Percentiles rank a stretch among this genome's conserved stretches.
These are phyloP conservation scores for Diarsia dahlii DNA, from an alignment of 2,888 invertebrate species.

Conservation along the genomic window DNA sequence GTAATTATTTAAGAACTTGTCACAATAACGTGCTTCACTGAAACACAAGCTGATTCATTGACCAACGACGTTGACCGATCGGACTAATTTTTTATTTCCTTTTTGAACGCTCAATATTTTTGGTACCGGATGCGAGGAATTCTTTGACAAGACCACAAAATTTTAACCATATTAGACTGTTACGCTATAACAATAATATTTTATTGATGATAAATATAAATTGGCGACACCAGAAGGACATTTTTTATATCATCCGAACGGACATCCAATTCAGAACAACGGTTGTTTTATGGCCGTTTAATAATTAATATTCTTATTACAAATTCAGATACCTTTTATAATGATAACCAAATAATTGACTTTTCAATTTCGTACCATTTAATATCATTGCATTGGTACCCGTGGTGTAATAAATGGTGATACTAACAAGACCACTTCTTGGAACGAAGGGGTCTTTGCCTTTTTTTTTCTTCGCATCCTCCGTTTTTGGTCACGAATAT, in stretches of 20 bases:
- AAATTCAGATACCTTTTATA: constrained; percentile 61
- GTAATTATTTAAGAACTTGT: constrained; percentile 58
- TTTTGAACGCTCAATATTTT: constrained; percentile 53
- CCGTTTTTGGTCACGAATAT: constrained; percentile 83
- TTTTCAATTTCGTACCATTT: constrained; percentile 76
- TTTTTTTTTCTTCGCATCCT: constrained; percentile 74
- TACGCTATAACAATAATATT: constrained; percentile 57
- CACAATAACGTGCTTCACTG: constrained; percentile 47
- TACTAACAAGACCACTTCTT: constrained; percentile 86
- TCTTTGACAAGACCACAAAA: constrained; percentile 41
- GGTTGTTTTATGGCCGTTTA: constrained; percentile 54
- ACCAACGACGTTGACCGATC: constrained; percentile 54
- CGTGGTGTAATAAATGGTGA: constrained; percentile 87
- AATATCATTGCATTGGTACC: constrained; percentile 74
- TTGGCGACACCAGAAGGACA: constrained; percentile 39
- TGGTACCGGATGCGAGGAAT: constrained; percentile 54
- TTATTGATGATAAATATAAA: constrained; percentile 59
- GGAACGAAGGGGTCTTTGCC: constrained; percentile 79
- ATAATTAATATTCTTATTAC: constrained; percentile 60
- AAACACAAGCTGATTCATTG: constrained; percentile 62
- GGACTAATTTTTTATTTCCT: constrained; percentile 51
- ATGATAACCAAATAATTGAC: constrained; percentile 73
- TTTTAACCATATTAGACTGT: constrained; percentile 50
- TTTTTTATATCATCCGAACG: constrained; percentile 40
- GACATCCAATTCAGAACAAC: constrained; percentile 53